Evolutionary conservation across 2,888 invertebrate species (phyloP).

Genomic region (Calameuta pallipes): DNA sequence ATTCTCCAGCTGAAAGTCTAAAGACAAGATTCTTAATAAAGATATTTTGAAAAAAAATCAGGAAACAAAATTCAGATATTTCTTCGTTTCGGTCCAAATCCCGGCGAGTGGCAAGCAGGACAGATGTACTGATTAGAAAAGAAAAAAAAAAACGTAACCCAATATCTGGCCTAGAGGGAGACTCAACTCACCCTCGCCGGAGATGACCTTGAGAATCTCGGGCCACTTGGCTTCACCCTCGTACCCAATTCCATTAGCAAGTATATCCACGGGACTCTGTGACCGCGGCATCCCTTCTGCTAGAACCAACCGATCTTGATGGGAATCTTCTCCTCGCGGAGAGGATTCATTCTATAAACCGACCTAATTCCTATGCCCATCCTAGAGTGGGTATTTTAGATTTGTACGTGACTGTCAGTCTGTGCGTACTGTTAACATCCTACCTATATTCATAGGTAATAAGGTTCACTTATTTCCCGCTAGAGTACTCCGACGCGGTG

Average conservation of each 20-base stretch:
- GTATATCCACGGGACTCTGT: slow-evolving; percentile 3
- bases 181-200: slow-evolving; percentile 61
- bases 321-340: neutral
- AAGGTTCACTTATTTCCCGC: too few species aligned
- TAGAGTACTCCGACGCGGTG: too few species aligned
- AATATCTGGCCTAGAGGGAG: slow-evolving; percentile 10
- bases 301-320: slow-evolving; percentile 42
- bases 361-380: neutral
- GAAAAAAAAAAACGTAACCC: neutral
- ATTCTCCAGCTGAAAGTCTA: neutral
- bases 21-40: neutral
- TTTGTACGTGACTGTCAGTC: neutral
- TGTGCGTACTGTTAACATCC: neutral
- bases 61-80: neutral
- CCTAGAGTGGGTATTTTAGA: neutral
- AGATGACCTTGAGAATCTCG: slow-evolving; percentile 53
- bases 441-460: neutral
- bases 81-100: neutral
- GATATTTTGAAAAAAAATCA: neutral
- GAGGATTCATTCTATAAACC: neutral
- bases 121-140: neutral
- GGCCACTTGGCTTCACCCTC: slow-evolving; percentile 55
- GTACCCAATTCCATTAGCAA: neutral
- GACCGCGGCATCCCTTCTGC: slow-evolving; percentile 29
- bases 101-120: neutral